Evolutionary conservation across 2,113 vertebrate species (phyloP).

Genomic region (Eurypyga helias): DNA sequence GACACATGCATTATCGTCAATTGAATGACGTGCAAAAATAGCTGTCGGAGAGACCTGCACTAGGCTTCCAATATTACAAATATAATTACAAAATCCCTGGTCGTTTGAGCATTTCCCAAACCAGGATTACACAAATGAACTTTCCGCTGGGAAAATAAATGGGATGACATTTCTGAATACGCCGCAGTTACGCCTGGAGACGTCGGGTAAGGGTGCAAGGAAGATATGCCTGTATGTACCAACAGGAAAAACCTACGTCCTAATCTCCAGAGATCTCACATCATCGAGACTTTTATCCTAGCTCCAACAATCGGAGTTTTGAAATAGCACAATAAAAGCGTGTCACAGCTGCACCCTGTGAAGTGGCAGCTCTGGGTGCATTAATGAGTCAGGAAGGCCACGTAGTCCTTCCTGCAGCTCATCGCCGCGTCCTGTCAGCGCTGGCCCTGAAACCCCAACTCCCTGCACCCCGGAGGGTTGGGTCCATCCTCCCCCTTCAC

Average conservation of each 20-base stretch:
- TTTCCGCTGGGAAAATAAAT: neutral
- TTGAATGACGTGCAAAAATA: neutral
- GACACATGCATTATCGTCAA: neutral
- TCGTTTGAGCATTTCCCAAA: neutral
- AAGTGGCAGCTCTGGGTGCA: neutral
- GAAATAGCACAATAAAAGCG: neutral
- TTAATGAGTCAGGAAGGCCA: neutral
- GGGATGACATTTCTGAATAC: neutral
- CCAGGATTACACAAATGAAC: neutral
- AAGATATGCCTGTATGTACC: neutral
- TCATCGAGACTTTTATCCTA: neutral
- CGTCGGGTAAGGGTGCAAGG: neutral
- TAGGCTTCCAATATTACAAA: neutral
- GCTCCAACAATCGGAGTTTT: neutral
- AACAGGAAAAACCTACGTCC: neutral
- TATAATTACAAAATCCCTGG: neutral
- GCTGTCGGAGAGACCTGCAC: neutral
- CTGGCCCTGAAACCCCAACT: neutral
- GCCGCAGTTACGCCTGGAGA: neutral
- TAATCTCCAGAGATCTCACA: neutral
- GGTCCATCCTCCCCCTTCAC: fast-evolving
- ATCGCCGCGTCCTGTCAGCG: neutral
- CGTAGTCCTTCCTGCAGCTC: neutral
- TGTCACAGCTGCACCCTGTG: neutral
- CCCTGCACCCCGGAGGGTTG: neutral